Percentiles rank a stretch among this genome's conserved stretches.
Conservation (phyloP, 2,113 vertebrate species). For the Thermophis baileyi region DNA sequence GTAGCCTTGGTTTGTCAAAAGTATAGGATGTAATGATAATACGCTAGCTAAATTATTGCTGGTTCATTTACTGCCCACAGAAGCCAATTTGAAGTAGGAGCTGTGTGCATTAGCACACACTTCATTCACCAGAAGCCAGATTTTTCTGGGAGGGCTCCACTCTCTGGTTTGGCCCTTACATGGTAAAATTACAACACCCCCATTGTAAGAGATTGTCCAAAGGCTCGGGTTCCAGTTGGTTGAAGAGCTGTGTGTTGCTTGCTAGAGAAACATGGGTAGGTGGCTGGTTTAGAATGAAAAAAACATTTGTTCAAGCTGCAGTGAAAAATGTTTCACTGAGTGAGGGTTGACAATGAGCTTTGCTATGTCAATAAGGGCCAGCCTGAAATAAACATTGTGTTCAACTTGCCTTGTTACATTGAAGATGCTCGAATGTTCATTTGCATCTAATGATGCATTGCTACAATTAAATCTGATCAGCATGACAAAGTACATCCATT, state of each 20-base stretch:
- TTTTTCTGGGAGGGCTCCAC: not conserved
- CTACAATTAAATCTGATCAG: not conserved
- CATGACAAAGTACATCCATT: conserved; percentile 4
- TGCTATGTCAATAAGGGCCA: conserved; percentile 54
- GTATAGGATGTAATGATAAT: not conserved
- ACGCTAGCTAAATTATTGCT: not conserved
- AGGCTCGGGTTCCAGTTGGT: conserved; percentile 75
- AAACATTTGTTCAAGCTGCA: conserved; percentile 70
- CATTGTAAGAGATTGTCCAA: conserved; percentile 67
- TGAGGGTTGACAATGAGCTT: conserved; percentile 63
- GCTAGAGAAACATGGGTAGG: conserved; percentile 66
- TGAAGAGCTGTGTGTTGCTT: conserved; percentile 62
- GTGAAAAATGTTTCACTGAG: conserved; percentile 71
- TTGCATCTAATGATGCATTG: not conserved
- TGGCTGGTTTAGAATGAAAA: conserved; percentile 71
- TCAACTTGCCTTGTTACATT: conserved; percentile 51
- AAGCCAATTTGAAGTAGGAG: not conserved
- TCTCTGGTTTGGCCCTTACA: not conserved
- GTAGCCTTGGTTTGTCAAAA: not conserved
- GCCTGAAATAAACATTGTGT: conserved; percentile 50
- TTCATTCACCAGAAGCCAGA: not conserved
- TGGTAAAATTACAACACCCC: conserved; percentile 61
- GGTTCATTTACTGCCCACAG: not conserved
- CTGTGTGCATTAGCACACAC: not conserved
- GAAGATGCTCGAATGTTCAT: conserved; percentile 20